Evolutionary conservation across 1,140 invertebrate genomes (phyloP).

Genomic region (Conus ventricosus): DNA sequence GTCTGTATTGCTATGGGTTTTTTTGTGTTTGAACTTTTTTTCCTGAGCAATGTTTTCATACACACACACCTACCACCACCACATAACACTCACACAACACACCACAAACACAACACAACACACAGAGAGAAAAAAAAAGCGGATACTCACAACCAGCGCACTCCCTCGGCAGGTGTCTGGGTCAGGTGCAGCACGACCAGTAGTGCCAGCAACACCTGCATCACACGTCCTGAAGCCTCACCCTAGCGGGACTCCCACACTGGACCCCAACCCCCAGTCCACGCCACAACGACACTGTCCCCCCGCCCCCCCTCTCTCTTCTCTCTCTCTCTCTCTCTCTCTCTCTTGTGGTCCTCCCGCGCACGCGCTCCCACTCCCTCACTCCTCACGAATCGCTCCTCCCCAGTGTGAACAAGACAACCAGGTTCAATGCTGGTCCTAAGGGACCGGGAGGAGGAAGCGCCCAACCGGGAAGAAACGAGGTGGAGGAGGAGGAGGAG

Average conservation of each 20-base stretch:
- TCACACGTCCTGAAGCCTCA: constrained; percentile 18
- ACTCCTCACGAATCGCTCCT: background rate
- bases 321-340: background rate
- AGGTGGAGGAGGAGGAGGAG: background rate
- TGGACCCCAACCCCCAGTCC: no score
- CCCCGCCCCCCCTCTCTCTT: background rate
- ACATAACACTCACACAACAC: no score
- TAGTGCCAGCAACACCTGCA: constrained; percentile 24
- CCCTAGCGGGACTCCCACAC: background rate
- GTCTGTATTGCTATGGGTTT: no score
- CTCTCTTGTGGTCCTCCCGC: background rate
- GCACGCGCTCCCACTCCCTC: background rate
- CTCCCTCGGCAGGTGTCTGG: constrained; percentile 26
- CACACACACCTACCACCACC: no score
- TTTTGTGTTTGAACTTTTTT: no score
- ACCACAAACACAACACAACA: no score
- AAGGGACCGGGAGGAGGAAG: no score
- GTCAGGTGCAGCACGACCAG: constrained; percentile 20
- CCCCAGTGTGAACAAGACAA: background rate
- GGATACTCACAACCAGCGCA: constrained; percentile 30
- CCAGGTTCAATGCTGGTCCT: background rate
- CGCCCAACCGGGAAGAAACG: no score
- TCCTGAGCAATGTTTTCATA: no score
- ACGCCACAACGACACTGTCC: background rate
- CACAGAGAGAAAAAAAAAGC: no score